Percentiles rank a stretch among this genome's conserved stretches.
phyloP scores from a whole-genome alignment of 2,888 invertebrate genomes.

The Coelogynopora nodosa region DNA sequence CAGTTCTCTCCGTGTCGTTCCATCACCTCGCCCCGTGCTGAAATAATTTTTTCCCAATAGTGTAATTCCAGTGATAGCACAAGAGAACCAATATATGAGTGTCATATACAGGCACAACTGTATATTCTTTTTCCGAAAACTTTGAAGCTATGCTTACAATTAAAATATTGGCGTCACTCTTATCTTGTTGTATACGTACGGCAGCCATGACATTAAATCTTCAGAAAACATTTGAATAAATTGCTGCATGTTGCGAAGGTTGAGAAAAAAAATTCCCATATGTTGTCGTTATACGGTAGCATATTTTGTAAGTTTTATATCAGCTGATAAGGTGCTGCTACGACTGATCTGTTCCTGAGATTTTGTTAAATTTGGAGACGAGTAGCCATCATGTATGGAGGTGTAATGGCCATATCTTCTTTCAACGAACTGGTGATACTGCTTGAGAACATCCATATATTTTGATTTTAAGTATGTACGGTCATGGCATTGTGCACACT shows the following conservation, averaged over 20 bases:
- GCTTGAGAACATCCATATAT: neutral
- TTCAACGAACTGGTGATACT: neutral
- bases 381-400: neutral
- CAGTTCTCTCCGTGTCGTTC: constrained; percentile 11
- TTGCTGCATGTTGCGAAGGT: neutral
- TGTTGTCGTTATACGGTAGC: neutral
- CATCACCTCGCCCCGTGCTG: neutral
- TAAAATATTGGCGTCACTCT: constrained; percentile 1
- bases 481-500: constrained; percentile 9
- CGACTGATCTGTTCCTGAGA: neutral
- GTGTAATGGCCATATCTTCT: neutral
- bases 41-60: neutral
- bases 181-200: neutral
- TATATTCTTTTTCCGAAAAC: neutral
- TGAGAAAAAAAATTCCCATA: neutral
- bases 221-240: constrained; percentile 1
- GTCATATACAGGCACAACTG: neutral
- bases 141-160: neutral
- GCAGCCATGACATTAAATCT: neutral
- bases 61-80: neutral
- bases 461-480: neutral
- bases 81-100: neutral
- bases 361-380: neutral
- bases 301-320: neutral
- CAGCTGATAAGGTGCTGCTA: neutral